Evolutionary conservation across 2,113 vertebrate species (phyloP).

Genomic region (Protobothrops mucrosquamatus): DNA sequence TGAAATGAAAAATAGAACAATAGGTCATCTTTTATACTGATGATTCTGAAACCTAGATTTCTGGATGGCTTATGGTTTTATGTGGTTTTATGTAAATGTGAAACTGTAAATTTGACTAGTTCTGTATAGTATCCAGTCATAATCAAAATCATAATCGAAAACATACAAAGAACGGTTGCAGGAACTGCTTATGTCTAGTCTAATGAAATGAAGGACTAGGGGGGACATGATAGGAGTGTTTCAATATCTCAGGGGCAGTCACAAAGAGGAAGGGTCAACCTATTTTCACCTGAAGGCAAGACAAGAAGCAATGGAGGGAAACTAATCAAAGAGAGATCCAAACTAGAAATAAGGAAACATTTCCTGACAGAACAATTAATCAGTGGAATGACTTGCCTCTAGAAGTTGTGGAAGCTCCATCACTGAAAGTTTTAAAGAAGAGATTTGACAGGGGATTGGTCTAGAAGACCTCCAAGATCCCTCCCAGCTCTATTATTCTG

Average conservation of each 20-base stretch:
- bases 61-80: too few species aligned
- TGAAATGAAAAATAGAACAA: too few species aligned
- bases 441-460: not conserved
- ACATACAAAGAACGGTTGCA: too few species aligned
- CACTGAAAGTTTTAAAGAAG: not conserved
- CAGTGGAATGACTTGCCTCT: not conserved
- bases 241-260: not conserved
- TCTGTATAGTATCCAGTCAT: too few species aligned
- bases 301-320: not conserved
- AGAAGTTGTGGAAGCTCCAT: not conserved
- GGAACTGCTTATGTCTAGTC: too few species aligned
- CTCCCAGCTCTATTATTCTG: not conserved
- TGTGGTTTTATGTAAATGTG: too few species aligned
- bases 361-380: not conserved
- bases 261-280: not conserved
- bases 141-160: too few species aligned
- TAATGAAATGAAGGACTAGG: not conserved
- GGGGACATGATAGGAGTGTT: not conserved
- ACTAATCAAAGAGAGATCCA: not conserved
- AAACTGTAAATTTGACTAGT: too few species aligned
- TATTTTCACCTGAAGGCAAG: not conserved
- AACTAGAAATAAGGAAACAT: not conserved
- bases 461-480: not conserved
- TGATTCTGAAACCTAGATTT: too few species aligned
- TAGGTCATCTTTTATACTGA: too few species aligned